These are phyloP conservation scores for Eilema sororculum DNA, from an alignment of 2,888 invertebrate species.

Conservation along the genomic window DNA sequence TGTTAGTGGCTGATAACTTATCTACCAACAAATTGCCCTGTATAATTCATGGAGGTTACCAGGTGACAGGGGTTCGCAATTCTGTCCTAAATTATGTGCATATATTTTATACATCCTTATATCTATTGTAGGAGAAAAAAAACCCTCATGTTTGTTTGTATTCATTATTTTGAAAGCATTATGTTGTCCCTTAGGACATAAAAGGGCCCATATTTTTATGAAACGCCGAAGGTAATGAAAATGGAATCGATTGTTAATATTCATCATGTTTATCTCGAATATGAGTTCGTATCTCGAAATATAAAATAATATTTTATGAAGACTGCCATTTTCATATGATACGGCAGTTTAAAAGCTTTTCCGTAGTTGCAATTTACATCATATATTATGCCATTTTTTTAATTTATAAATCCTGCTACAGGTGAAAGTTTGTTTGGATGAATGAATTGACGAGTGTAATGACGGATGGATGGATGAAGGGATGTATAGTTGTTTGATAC, in stretches of 20 bases:
- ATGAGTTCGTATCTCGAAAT: constrained; percentile 22
- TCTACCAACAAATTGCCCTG: constrained; percentile 73
- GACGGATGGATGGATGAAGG: too few relatives aligned
- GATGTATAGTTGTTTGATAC: too few relatives aligned
- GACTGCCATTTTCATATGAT: background rate
- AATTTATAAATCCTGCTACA: too few relatives aligned
- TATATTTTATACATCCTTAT: constrained; percentile 58
- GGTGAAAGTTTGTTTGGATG: too few relatives aligned
- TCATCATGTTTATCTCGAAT: constrained; percentile 24
- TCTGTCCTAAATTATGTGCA: constrained; percentile 70
- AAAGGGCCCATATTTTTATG: constrained; percentile 42
- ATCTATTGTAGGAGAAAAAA: constrained; percentile 51
- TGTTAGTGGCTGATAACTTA: constrained; percentile 68
- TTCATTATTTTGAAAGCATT: constrained; percentile 73
- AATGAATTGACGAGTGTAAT: too few relatives aligned
- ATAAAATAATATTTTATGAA: background rate
- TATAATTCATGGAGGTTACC: constrained; percentile 76
- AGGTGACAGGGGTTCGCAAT: constrained; percentile 74
- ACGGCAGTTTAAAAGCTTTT: background rate
- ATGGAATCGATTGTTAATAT: constrained; percentile 40
- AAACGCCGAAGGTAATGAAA: constrained; percentile 38
- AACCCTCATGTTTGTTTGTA: constrained; percentile 52
- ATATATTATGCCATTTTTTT: too few relatives aligned
- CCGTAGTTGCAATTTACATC: background rate
- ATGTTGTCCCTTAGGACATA: constrained; percentile 51